Percentiles rank a stretch among this genome's conserved stretches.
phyloP scores from a whole-genome alignment of 2,888 invertebrate species.

The Torymus aiolomorphi region DNA sequence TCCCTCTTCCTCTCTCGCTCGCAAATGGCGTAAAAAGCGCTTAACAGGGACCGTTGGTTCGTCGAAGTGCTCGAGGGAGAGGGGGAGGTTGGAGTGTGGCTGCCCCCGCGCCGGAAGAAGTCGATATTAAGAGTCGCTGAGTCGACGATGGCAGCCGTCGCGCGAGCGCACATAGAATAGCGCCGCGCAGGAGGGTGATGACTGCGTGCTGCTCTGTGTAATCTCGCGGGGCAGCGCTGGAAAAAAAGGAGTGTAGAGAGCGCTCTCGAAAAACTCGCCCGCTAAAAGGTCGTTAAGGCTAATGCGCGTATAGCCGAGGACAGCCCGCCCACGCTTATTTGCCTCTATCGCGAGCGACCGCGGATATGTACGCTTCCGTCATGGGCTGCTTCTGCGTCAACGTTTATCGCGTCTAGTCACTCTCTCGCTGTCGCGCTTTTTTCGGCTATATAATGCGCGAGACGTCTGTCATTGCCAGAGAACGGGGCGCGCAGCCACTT shows the following conservation, averaged over 20 bases:
- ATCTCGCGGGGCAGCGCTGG: too few species aligned
- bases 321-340: constrained; percentile 17
- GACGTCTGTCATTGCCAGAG: too few species aligned
- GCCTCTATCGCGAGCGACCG: background rate
- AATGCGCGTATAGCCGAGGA: constrained; percentile 57
- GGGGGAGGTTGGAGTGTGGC: background rate
- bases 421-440: background rate
- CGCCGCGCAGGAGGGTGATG: too few species aligned
- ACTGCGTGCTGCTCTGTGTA: too few species aligned
- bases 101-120: constrained; percentile 46
- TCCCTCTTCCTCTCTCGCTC: too few species aligned
- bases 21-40: constrained; percentile 26
- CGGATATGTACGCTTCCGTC: constrained; percentile 28
- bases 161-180: too few species aligned
- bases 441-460: too few species aligned
- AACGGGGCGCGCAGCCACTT: too few species aligned
- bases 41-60: constrained; percentile 14
- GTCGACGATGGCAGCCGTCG: constrained; percentile 37
- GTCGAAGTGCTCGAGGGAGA: background rate
- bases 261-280: constrained; percentile 57
- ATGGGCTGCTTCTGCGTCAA: constrained; percentile 10
- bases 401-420: constrained; percentile 35
- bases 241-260: background rate
- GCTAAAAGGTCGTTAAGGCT: constrained; percentile 68
- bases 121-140: constrained; percentile 60